Percentiles rank a stretch among this genome's conserved stretches.
phyloP scores from a whole-genome alignment of 1,140 invertebrate genomes.

The Drosophila equinoxialis region DNA sequence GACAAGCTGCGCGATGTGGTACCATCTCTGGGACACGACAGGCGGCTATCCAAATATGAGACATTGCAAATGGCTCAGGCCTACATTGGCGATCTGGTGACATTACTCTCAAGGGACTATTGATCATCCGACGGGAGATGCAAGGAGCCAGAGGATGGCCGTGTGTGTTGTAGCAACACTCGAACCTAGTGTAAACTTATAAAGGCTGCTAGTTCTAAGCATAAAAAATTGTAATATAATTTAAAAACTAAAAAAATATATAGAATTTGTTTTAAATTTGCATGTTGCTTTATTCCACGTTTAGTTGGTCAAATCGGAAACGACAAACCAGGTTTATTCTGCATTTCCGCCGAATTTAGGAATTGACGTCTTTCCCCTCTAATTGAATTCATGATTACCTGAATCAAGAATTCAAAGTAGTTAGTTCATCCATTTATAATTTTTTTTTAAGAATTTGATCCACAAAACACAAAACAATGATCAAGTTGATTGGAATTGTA shows the following conservation, averaged over 20 bases:
- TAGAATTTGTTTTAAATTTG: background rate
- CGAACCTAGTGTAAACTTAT: constrained; percentile 66
- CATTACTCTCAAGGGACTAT: constrained; percentile 83
- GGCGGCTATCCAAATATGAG: constrained; percentile 93
- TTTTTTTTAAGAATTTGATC: too few relatives aligned
- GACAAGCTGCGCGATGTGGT: constrained; percentile 91
- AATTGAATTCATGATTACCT: too few relatives aligned
- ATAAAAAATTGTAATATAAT: background rate
- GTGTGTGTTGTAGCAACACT: constrained; percentile 54
- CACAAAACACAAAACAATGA: too few relatives aligned
- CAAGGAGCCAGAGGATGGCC: background rate
- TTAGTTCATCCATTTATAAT: too few relatives aligned
- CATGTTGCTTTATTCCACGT: too few relatives aligned
- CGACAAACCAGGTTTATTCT: too few relatives aligned
- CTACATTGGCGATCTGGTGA: constrained; percentile 90
- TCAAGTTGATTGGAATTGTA: too few relatives aligned
- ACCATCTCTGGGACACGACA: constrained; percentile 88
- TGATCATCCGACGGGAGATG: constrained; percentile 23
- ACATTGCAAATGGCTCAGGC: constrained; percentile 95
- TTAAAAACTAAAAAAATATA: background rate
- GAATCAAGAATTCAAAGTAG: too few relatives aligned
- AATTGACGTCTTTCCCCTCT: too few relatives aligned
- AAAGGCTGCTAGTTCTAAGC: constrained; percentile 69
- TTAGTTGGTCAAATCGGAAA: too few relatives aligned
- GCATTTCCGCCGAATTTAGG: too few relatives aligned